A percentile compares a stretch with the other conserved stretches of the same genome.
phyloP scores from a whole-genome alignment of 2,797 vertebrate species.

The Limosa lapponica region DNA sequence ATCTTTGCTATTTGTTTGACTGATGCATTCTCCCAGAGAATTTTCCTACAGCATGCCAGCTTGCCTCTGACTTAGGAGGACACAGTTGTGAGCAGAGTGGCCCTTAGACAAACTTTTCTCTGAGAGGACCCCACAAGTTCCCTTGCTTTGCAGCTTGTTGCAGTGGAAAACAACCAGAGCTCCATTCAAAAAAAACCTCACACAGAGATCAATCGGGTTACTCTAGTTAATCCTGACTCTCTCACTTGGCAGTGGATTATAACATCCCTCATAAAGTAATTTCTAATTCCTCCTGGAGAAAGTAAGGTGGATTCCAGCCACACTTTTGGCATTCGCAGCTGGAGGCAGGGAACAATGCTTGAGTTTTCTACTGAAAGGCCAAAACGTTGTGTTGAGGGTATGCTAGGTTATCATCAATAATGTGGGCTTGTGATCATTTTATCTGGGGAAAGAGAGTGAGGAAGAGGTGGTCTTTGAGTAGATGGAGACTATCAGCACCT shows the following conservation, averaged over 20 bases:
- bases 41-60: not conserved
- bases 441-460: not conserved
- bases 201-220: slow-evolving; percentile 57
- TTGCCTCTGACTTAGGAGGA: not conserved
- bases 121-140: not conserved
- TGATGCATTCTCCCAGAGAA: not conserved
- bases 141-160: not conserved
- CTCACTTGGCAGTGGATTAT: slow-evolving; percentile 41
- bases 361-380: not conserved
- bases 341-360: not conserved
- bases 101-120: not conserved
- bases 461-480: not conserved
- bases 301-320: slow-evolving; percentile 2
- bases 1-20: not conserved
- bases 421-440: not conserved
- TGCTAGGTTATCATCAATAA: not conserved
- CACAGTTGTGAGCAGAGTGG: not conserved
- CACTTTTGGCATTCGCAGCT: not conserved
- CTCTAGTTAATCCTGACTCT: slow-evolving; percentile 38
- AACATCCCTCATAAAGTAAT: slow-evolving; percentile 19
- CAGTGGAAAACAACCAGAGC: slow-evolving; percentile 27
- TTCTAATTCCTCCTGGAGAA: not conserved
- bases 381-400: not conserved
- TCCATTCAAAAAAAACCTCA: slow-evolving; percentile 31
- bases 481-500: not conserved